phyloP scores from a whole-genome alignment of 1,140 invertebrate species.

The Brachionus rotundiformis region DNA sequence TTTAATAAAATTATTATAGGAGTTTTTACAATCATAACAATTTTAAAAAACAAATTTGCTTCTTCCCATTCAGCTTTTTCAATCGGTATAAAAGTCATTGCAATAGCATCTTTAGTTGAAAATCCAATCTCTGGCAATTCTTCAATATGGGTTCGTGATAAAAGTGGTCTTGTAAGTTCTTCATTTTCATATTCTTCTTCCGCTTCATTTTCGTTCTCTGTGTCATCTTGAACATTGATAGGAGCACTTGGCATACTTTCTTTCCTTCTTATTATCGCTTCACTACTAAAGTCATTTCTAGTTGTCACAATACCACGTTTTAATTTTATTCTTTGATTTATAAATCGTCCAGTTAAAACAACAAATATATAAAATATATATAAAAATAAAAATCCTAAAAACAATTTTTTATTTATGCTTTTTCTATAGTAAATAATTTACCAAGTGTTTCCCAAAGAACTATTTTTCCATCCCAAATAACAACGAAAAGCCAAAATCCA shows the following conservation, averaged over 20 bases:
- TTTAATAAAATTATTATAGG: constrained; percentile 68
- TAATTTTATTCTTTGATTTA: constrained; percentile 55
- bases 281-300: constrained; percentile 45
- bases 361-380: constrained; percentile 69
- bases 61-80: constrained; percentile 51
- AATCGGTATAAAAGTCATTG: constrained; percentile 43
- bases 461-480: constrained; percentile 64
- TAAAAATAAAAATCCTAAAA: constrained; percentile 66
- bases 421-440: too few relatives aligned
- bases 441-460: constrained; percentile 65
- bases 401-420: not conserved
- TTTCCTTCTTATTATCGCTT: not conserved
- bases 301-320: constrained; percentile 52
- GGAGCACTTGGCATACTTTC: not conserved
- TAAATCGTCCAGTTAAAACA: constrained; percentile 66
- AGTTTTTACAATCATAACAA: constrained; percentile 55
- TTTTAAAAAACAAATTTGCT: constrained; percentile 33
- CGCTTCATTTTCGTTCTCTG: constrained; percentile 17
- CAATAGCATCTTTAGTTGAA: constrained; percentile 10
- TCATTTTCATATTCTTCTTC: constrained; percentile 47
- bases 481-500: constrained; percentile 65
- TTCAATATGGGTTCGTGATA: constrained; percentile 23
- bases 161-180: not conserved
- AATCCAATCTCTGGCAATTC: constrained; percentile 42
- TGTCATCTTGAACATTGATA: not conserved